Evolutionary conservation across 1,140 invertebrate genomes (phyloP).

Genomic region (Mesaphorura yosii): DNA sequence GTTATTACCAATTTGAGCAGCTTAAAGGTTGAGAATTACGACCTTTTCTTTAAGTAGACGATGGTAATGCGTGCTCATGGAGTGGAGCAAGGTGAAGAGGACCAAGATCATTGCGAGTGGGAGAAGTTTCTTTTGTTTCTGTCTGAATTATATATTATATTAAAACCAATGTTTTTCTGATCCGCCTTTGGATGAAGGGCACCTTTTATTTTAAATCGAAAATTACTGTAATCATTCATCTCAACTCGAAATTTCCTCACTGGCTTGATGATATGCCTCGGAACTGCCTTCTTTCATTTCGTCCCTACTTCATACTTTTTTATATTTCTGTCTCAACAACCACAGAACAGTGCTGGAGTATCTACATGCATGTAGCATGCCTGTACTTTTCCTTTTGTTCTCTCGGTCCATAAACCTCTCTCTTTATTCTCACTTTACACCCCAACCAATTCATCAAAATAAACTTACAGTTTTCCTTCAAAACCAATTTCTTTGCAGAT

Average conservation of each 20-base stretch:
- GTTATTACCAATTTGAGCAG: conserved; percentile 30
- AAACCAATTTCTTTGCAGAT: neutral
- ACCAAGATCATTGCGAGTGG: no score
- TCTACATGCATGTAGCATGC: no score
- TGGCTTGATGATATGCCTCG: conserved; percentile 30
- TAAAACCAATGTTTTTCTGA: conserved; percentile 17
- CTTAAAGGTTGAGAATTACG: conserved; percentile 19
- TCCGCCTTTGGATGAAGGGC: conserved; percentile 31
- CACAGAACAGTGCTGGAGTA: no score
- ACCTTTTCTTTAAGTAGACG: no score
- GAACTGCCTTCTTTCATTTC: conserved; percentile 3
- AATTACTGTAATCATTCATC: conserved; percentile 33
- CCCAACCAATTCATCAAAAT: neutral
- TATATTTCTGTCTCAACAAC: no score
- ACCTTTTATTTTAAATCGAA: conserved; percentile 31
- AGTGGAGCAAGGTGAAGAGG: neutral
- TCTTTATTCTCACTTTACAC: neutral
- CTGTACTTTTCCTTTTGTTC: no score
- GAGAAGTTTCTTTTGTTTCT: no score
- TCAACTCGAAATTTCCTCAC: conserved; percentile 31
- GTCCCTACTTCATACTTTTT: no score
- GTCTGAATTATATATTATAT: no score
- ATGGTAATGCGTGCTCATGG: no score
- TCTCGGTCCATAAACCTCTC: neutral
- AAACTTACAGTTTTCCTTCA: neutral